Conservation (phyloP, 2,888 invertebrate species). For the Phlogophora meticulosa region DNA sequence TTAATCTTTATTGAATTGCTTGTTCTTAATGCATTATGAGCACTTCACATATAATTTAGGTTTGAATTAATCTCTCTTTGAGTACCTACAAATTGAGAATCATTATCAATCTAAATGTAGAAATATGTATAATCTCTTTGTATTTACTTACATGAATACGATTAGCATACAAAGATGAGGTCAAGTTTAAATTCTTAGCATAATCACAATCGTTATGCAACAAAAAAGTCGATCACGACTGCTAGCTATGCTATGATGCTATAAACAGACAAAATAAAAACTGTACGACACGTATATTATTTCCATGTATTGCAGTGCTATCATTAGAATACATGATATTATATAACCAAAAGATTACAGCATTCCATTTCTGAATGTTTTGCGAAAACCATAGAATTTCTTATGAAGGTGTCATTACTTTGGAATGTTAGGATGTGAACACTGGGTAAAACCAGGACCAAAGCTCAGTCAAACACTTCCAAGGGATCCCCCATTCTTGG, state of each 20-base stretch:
- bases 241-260: neutral
- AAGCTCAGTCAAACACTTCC: neutral
- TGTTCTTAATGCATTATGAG: constrained; percentile 18
- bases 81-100: constrained; percentile 21
- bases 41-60: constrained; percentile 30
- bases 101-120: neutral
- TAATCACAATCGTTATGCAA: constrained; percentile 42
- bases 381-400: constrained; percentile 18
- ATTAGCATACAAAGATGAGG: constrained; percentile 47
- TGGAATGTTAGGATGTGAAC: constrained; percentile 32
- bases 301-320: neutral
- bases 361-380: neutral
- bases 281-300: neutral
- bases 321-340: neutral
- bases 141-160: constrained; percentile 25
- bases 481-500: neutral
- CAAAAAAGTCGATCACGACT: constrained; percentile 26
- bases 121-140: constrained; percentile 1
- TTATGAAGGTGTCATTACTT: constrained; percentile 1
- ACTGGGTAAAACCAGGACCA: constrained; percentile 27
- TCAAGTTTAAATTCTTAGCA: constrained; percentile 57
- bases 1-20: constrained; percentile 41
- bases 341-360: neutral
- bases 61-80: constrained; percentile 23
- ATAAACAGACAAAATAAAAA: constrained; percentile 13